A percentile compares a stretch with the other conserved stretches of the same genome.
Evolutionary conservation across 2,113 vertebrate genomes (phyloP).

Genomic region (Tympanuchus pallidicinctus): DNA sequence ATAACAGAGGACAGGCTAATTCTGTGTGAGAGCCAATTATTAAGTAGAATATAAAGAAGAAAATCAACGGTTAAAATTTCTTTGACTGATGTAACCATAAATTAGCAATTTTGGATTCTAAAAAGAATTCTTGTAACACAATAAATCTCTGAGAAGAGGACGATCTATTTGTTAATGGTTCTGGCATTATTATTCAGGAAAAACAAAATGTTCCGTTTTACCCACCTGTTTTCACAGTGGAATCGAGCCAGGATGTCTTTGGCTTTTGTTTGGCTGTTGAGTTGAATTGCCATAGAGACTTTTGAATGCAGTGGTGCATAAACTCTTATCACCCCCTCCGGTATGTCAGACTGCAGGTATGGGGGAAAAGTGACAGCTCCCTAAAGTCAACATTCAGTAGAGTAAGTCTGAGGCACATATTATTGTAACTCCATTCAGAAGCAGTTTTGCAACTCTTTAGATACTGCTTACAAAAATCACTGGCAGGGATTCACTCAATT

Average conservation of each 20-base stretch:
- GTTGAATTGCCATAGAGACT: constrained; percentile 96
- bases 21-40: not conserved
- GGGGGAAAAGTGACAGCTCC: constrained; percentile 44
- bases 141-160: not conserved
- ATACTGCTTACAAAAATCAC: not conserved
- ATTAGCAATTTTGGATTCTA: not conserved
- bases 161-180: not conserved
- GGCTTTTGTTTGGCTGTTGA: constrained; percentile 88
- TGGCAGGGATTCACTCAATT: not conserved
- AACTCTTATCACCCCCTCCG: constrained; percentile 92
- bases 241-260: constrained; percentile 91
- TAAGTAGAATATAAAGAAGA: not conserved
- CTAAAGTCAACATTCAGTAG: constrained; percentile 40
- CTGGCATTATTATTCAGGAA: not conserved
- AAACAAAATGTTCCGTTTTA: constrained; percentile 40
- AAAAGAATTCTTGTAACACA: not conserved
- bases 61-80: not conserved
- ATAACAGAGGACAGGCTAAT: not conserved
- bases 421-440: not conserved
- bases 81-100: not conserved
- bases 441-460: not conserved
- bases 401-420: not conserved
- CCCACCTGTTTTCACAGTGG: constrained; percentile 88
- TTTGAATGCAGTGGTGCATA: constrained; percentile 93
- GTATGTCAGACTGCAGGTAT: constrained; percentile 85